Conservation (phyloP, 2,113 vertebrate species). For the Melozone crissalis region DNA sequence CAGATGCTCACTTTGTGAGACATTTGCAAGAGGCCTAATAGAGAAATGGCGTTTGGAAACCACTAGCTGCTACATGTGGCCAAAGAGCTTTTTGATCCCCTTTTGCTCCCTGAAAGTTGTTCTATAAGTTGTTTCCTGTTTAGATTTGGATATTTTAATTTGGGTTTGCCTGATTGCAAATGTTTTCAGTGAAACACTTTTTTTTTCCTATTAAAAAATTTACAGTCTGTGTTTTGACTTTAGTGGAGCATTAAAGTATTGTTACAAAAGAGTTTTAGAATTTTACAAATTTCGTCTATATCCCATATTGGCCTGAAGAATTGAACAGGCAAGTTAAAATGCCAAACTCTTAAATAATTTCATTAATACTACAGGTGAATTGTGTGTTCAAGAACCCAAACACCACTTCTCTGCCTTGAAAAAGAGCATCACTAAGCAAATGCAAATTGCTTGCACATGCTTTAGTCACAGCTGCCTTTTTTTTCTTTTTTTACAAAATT, state of each 20-base stretch:
- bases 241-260: not conserved
- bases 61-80: not conserved
- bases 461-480: not conserved
- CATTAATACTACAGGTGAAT: not conserved
- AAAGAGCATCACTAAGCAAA: not conserved
- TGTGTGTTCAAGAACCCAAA: not conserved
- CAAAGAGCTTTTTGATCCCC: rapidly evolving
- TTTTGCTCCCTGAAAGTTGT: not conserved
- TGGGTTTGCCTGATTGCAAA: not conserved
- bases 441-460: not conserved
- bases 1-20: not conserved
- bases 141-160: not conserved
- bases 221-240: not conserved
- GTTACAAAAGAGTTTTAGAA: not conserved
- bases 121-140: not conserved
- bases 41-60: not conserved
- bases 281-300: not conserved
- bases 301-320: not conserved
- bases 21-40: not conserved
- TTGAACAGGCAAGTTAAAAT: not conserved
- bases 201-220: not conserved
- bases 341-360: not conserved
- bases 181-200: not conserved
- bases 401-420: not conserved
- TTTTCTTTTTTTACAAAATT: not conserved